These are phyloP conservation scores for Crypturellus tataupa DNA, from an alignment of 2,797 vertebrate genomes.

Conservation along the genomic window DNA sequence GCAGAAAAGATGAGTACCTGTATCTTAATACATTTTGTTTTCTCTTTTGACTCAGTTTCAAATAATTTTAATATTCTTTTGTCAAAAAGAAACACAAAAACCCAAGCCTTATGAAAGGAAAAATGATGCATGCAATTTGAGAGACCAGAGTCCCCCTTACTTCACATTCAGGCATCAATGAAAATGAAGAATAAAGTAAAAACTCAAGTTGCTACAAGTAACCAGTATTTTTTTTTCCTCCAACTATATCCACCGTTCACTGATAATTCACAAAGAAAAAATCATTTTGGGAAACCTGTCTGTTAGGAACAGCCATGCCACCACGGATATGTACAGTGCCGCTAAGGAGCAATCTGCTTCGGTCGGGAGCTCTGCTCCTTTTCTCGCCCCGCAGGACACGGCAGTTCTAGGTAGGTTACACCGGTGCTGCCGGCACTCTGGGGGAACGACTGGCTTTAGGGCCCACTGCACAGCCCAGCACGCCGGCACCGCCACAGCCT, in stretches of 20 bases:
- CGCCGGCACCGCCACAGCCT: no score
- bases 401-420: background rate
- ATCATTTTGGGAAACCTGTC: background rate
- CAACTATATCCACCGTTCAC: background rate
- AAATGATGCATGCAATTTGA: background rate
- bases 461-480: background rate
- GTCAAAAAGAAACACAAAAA: background rate
- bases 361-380: background rate
- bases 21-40: background rate
- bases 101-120: accelerated
- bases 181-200: background rate
- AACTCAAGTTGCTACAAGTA: background rate
- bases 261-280: background rate
- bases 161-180: background rate
- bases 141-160: background rate
- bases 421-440: background rate
- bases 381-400: background rate
- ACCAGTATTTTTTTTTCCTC: background rate
- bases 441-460: background rate
- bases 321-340: background rate
- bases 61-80: background rate
- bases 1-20: background rate
- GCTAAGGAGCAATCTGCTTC: background rate
- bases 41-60: background rate
- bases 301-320: background rate